A percentile compares a stretch with the other conserved stretches of the same genome.
Evolutionary conservation across 2,888 invertebrate genomes (phyloP).

Genomic region (Resseliella maxima): DNA sequence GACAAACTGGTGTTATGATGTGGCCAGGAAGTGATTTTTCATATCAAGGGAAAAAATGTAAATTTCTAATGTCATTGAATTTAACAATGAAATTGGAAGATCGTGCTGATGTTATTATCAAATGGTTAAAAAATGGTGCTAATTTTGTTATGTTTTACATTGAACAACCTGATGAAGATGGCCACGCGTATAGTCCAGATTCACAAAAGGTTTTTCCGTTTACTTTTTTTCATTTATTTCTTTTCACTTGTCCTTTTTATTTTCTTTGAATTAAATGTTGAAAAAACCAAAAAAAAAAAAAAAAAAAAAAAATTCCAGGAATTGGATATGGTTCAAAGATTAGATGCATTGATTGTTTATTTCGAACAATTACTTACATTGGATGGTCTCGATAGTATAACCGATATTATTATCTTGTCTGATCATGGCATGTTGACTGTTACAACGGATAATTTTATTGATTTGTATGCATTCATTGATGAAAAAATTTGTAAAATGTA

Average conservation of each 20-base stretch:
- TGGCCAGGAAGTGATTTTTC: slow-evolving; percentile 75
- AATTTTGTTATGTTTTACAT: slow-evolving; percentile 78
- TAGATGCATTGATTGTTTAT: not conserved
- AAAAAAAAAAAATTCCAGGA: not conserved
- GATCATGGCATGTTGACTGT: slow-evolving; percentile 80
- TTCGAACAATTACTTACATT: not conserved
- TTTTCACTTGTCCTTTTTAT: no score
- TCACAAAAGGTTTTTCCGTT: slow-evolving; percentile 63
- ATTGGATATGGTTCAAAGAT: not conserved
- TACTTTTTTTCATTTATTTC: not conserved
- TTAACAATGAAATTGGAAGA: slow-evolving; percentile 67
- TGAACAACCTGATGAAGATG: slow-evolving; percentile 76
- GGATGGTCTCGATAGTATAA: slow-evolving; percentile 64
- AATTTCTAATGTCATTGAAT: slow-evolving; percentile 67
- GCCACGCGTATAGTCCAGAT: slow-evolving; percentile 73
- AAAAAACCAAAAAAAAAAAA: no score
- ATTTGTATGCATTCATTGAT: slow-evolving; percentile 70
- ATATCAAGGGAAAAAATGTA: slow-evolving; percentile 69
- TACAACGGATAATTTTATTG: slow-evolving; percentile 69
- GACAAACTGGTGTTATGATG: slow-evolving; percentile 75
- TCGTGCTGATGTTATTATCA: slow-evolving; percentile 69
- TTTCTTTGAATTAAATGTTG: no score
- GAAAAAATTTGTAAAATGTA: slow-evolving; percentile 68
- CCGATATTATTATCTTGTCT: slow-evolving; percentile 71
- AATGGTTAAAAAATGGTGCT: slow-evolving; percentile 73